Conservation (phyloP, 2,113 vertebrate species). For the Macquaria ambigua region DNA sequence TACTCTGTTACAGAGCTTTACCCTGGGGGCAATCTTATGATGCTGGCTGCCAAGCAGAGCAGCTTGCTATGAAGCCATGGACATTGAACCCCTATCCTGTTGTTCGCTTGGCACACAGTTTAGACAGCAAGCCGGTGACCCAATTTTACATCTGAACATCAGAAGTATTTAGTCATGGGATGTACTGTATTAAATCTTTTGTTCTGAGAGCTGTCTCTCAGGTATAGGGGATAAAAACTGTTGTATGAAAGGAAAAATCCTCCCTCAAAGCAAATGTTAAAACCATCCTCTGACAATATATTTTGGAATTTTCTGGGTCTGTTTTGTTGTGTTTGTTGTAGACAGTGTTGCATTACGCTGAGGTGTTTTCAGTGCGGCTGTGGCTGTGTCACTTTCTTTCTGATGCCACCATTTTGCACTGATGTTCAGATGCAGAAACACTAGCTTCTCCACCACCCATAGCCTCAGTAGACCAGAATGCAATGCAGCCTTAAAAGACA, state of each 20-base stretch:
- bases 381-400: background rate
- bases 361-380: background rate
- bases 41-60: constrained; percentile 64
- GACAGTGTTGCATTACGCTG: background rate
- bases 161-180: constrained; percentile 59
- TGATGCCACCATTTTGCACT: background rate
- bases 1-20: constrained; percentile 58
- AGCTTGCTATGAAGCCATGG: constrained; percentile 61
- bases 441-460: background rate
- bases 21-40: constrained; percentile 66
- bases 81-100: constrained; percentile 68
- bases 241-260: constrained; percentile 25
- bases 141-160: constrained; percentile 65
- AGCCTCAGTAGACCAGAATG: background rate
- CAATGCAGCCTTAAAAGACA: background rate
- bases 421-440: background rate
- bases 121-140: constrained; percentile 66
- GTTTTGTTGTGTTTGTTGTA: constrained; percentile 12
- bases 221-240: constrained; percentile 41
- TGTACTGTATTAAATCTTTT: constrained; percentile 45
- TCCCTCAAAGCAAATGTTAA: constrained; percentile 22
- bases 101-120: constrained; percentile 64
- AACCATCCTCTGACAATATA: constrained; percentile 24
- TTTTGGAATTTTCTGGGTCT: constrained; percentile 6
- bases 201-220: constrained; percentile 39